Evolutionary conservation across 1,140 invertebrate genomes (phyloP), one percentile per base, ranked within the genome.

Genomic region (Notospermus geniculatus): DNA sequence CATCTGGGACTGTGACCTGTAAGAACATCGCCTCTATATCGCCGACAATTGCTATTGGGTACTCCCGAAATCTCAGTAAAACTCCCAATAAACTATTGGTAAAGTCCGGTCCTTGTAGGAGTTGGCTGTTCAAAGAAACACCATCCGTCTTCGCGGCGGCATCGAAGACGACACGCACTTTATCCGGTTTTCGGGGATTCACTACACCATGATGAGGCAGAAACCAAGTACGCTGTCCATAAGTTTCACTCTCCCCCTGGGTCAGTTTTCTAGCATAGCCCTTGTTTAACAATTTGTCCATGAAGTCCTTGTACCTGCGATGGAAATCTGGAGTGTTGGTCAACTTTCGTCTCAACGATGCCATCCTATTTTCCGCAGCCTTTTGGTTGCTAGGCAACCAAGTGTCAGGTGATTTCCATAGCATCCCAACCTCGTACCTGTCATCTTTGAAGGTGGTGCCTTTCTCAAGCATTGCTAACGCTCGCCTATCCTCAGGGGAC

Each of bases 91-190:
- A 52, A 41, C 22, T 50, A 53, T 55, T 73, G 64, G 82, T 80
- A 0, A 84, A 54, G 57, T 74, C 73, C 7, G 82, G 80, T 15
- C 75, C 74, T 11, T 61, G 25, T 1, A 69, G 50, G 13, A 76
- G 41, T 11, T 50, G 22, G 11, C 69, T 46, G 54, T 77, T 76
- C 1, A 77, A 53, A 4, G 70, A 75, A 22, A 52, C 60, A 28
- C 69, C 70, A 22, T 61, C 11, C 36, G 54, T 64, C 36, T 56
- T 62, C 22, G 61, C 61, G 29, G 46, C 39, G 46, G 56, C 66
- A 43, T 71, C 69, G 54, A 67, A 71, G 23, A 71, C 69, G 23
- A 69, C 43, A 29, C 64, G 41, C 23, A 69, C 25, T 45, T 63
- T 64, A 0, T 60, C 57, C 1, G 66, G 66, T 60, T 66, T 70